Base-by-base conservation (phyloP, 2,888 invertebrate species). In the Ptilodon capucinus region DNA sequence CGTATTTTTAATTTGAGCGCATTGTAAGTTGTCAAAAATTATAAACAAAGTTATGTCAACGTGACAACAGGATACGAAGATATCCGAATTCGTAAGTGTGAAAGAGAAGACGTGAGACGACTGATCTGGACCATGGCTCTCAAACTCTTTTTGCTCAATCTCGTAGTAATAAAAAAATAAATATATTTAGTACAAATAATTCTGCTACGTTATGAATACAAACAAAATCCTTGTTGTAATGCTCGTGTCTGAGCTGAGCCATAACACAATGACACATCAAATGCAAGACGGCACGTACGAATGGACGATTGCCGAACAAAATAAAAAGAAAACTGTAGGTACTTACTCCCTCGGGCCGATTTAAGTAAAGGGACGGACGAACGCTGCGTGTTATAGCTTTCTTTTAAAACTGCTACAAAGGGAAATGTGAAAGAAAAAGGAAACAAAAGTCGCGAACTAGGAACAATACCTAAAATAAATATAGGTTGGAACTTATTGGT, bases 291-390 rank as follows among this genome's bases (percentile, higher is more conserved):
- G 72, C 76, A 78, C 75, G 76, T 78, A 69, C 64, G 48, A 51
- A 56, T 34, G 55, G 54, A 59, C 64, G 61, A 70, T 66, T 57
- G 60, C 50, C 54, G 64, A 68, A 64, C 61, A 66, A 71, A 73
- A 75, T 75, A 77, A 79, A 79, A 73, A 60, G 69, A 68, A 73
- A 74, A 66, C 68, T 66, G 55, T 32, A n/a, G n/a, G n/a, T n/a
- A n/a, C n/a, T n/a, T n/a, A 64, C 63, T 61, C 67, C 64, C 73
- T 73, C 56, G 62, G 65, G 59, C 65, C 76, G 66, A 74, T 72
- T 74, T 73, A 74, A 69, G 68, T 65, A 71, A 74, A 74, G 71
- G 74, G 73, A 72, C 71, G 64, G 53, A 57, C 54, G 64, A 70
- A 57, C 62, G 61, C 66, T 71, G 72, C 71, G 64, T 61, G 66